Base-by-base conservation (phyloP, 1,140 invertebrate genomes). In the Tetramorium simillimum region DNA sequence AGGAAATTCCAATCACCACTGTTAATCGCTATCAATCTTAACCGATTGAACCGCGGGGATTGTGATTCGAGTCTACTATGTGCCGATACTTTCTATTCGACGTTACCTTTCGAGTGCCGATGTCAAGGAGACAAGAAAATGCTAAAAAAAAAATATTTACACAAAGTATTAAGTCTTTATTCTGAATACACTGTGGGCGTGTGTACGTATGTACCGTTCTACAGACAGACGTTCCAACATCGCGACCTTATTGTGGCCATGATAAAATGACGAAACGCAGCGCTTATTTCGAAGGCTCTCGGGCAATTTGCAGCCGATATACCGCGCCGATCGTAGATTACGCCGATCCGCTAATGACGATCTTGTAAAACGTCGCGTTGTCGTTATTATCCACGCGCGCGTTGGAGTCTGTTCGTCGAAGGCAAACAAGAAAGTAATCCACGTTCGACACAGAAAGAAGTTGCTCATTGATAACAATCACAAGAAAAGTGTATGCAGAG, bases 1-100 rank as follows among this genome's bases (percentile, higher is more conserved):
- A 58, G 86, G 78, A 75, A 84, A 51, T 88, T 58, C 72, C 77
- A 49, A 75, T 86, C 67, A 28, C 69, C 58, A 46, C 40, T 43
- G 56, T 58, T 46, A 67, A 75, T 46, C 46, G 53, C 80, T 9
- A 56, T 46, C 69, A 43, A 73, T 84, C 40, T 53, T 56, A n/a
- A 56, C 24, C 43, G 62, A 84, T 49, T 46, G 28, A 58, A 43
- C 24, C 24, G n/a, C 24, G 16, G 12, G 46, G 77, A 70, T 70
- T 70, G 24, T n/a, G 40, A 46, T 84, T 84, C 40, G 51, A 73
- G 3, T 60, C 67, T 75, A 60, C 40, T 56, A 43, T 28, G 12
- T n/a, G n/a, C 24, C 16, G 40, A 43, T 80, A 80, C 43, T 80
- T 65, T 81, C 78, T 70, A 81, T 18, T 40, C 43, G 43, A 63